Conservation (phyloP, 2,888 invertebrate species). For the Pemphredon lugubris region DNA sequence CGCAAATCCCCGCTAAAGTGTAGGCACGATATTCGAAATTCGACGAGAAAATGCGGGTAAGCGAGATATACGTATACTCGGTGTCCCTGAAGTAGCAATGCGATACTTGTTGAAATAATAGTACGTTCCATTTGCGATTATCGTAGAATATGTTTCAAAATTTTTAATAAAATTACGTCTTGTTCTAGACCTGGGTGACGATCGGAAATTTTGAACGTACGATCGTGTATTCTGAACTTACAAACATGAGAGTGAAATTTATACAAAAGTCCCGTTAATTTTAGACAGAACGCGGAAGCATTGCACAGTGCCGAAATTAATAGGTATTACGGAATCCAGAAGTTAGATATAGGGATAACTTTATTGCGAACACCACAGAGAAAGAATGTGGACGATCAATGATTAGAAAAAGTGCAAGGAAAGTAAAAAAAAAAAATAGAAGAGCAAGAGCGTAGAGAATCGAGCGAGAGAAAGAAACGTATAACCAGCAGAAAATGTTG, state of each 20-base stretch:
- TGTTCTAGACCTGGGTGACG: no score
- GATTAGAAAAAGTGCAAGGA: constrained; percentile 43
- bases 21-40: constrained; percentile 9
- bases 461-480: constrained; percentile 52
- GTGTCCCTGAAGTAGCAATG: no score
- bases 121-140: no score
- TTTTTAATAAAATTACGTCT: no score
- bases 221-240: no score
- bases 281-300: neutral
- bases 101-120: no score
- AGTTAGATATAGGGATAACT: constrained; percentile 21
- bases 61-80: neutral
- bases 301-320: constrained; percentile 1
- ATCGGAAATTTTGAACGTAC: no score
- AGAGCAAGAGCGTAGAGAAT: constrained; percentile 29
- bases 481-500: constrained; percentile 57
- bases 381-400: constrained; percentile 26
- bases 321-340: constrained; percentile 1
- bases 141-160: no score
- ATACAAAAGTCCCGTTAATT: constrained; percentile 1
- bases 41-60: neutral
- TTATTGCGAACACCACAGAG: neutral
- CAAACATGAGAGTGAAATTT: no score
- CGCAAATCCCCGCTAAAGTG: constrained; percentile 23
- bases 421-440: constrained; percentile 21